Base-by-base conservation (phyloP, 2,113 vertebrate genomes). In the Equus przewalskii region DNA sequence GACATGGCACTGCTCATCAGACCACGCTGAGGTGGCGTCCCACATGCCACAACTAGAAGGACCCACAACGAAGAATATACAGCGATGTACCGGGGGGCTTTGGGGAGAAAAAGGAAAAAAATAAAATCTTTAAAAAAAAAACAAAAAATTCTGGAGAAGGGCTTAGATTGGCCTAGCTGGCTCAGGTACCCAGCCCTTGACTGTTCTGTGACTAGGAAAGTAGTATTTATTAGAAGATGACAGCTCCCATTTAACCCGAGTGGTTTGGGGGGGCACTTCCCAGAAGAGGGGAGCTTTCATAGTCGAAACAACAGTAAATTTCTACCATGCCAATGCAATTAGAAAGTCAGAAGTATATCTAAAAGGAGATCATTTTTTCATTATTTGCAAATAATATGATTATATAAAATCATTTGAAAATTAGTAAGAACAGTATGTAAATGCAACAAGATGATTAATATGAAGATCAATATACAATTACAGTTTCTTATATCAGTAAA, bases 381-480 rank as follows among this genome's bases (percentile, higher is more conserved):
- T 67, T 70, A 65, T 62, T 78, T 70, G 33, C 41, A 56, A 49
- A 49, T 92, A 24, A 60, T 24, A 62, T 75, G 51, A 69, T 46
- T 56, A 88, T 46, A 30, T 46, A 76, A 76, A 82, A 69, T 81
- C 60, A 93, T 86, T 62, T 79, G 41, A 81, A 92, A 88, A 58
- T 67, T 65, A 83, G 18, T 81, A 73, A 86, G 83, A 92, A 81
- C 11, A 87, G n/a, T 58, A 67, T 65, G 28, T 36, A 54, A 72
- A 81, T 73, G 11, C 22, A 86, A 36, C 12, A 62, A 78, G 67
- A 62, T 64, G 56, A 65, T 81, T 64, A 92, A 87, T 64, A 79
- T 64, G n/a, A 65, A 75, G 36, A 73, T 41, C 56, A 67, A 49
- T 46, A 91, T 36, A 86, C 85, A 80, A 91, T 73, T 80, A 64